A percentile compares a stretch with the other conserved stretches of the same genome.
These are phyloP conservation scores for Cephalopterus ornatus DNA, from an alignment of 2,113 vertebrate genomes.

Conservation along the genomic window DNA sequence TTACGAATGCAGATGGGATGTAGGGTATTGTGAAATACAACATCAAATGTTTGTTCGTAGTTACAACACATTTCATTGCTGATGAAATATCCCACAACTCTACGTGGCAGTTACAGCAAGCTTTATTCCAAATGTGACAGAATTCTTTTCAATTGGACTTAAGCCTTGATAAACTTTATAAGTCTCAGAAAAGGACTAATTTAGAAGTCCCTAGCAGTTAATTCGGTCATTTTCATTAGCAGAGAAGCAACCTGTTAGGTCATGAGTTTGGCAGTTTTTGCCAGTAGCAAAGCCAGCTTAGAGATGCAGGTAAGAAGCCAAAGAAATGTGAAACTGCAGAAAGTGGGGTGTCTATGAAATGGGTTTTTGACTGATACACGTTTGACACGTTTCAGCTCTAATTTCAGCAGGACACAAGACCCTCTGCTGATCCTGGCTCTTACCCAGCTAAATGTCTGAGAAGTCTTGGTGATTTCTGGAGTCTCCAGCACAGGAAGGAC, in stretches of 20 bases:
- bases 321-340: not conserved
- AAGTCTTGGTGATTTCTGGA: not conserved
- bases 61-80: not conserved
- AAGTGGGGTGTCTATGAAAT: not conserved
- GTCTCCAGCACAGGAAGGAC: not conserved
- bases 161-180: not conserved
- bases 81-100: not conserved
- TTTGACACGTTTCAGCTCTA: not conserved
- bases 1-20: not conserved
- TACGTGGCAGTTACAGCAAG: not conserved
- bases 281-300: not conserved
- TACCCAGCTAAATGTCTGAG: not conserved
- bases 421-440: not conserved
- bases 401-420: not conserved
- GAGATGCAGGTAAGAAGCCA: not conserved
- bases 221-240: not conserved
- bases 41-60: not conserved
- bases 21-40: not conserved
- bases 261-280: not conserved
- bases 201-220: not conserved
- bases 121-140: not conserved
- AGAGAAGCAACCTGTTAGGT: not conserved
- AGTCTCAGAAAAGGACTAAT: not conserved
- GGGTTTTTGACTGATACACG: accelerated
- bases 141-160: not conserved